Percentiles rank a stretch among this genome's conserved stretches.
Evolutionary conservation across 2,113 vertebrate species (phyloP).

Genomic region (Sinocyclocheilus maitianheensis): DNA sequence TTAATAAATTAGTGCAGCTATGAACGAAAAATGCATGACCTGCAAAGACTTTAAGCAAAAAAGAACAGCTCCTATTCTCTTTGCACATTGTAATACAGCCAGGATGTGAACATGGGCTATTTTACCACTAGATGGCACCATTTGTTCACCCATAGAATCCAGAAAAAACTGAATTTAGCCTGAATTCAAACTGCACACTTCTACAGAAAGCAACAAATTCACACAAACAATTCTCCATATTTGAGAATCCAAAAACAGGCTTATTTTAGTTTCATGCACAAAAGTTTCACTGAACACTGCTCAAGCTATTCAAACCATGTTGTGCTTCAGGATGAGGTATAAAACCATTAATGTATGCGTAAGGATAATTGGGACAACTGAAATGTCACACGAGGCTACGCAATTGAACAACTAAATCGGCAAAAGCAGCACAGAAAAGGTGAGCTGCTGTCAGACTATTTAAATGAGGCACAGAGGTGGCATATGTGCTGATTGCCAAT

Average conservation of each 20-base stretch:
- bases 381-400: not conserved
- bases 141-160: not conserved
- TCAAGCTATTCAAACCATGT: not conserved
- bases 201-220: not conserved
- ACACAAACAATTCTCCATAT: too few species aligned
- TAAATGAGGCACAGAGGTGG: not conserved
- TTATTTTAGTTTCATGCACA: not conserved
- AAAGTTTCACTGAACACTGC: not conserved
- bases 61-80: not conserved
- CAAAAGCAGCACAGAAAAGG: not conserved
- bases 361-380: not conserved
- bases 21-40: not conserved
- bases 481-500: not conserved
- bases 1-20: not conserved
- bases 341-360: not conserved
- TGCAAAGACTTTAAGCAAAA: not conserved
- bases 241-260: too few species aligned
- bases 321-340: not conserved
- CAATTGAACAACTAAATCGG: not conserved
- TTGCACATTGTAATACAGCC: not conserved
- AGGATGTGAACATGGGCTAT: not conserved
- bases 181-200: not conserved
- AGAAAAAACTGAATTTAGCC: not conserved
- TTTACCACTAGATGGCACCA: conserved; percentile 55
- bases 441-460: not conserved